Conservation (phyloP, 2,888 invertebrate genomes). For the Dorcus parallelipipedus region DNA sequence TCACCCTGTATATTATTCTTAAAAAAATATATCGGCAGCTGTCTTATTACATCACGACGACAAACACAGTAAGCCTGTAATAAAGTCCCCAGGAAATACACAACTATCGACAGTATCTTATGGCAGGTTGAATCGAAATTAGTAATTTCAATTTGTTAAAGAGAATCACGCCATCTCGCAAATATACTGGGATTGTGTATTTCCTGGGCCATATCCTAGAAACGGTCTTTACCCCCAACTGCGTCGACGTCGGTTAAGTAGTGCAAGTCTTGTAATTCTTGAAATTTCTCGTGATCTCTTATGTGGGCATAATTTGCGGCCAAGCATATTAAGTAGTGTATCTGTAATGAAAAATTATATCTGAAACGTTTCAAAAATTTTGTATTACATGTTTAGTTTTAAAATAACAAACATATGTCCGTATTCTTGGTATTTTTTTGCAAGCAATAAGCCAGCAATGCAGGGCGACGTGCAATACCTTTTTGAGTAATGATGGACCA, state of each 20-base stretch:
- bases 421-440: too few species aligned
- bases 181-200: slow-evolving; percentile 46
- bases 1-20: too few species aligned
- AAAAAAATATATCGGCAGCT: too few species aligned
- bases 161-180: slow-evolving; percentile 13
- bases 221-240: slow-evolving; percentile 78
- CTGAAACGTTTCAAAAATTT: too few species aligned
- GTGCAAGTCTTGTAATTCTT: slow-evolving; percentile 86
- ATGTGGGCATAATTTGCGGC: slow-evolving; percentile 95
- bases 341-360: slow-evolving; percentile 39
- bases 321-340: slow-evolving; percentile 92
- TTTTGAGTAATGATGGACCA: too few species aligned
- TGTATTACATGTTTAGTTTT: too few species aligned
- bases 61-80: too few species aligned
- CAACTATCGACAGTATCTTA: neutral
- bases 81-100: slow-evolving; percentile 25
- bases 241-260: slow-evolving; percentile 75
- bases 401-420: too few species aligned
- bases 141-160: neutral
- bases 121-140: too few species aligned
- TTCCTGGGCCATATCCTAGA: slow-evolving; percentile 78
- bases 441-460: too few species aligned
- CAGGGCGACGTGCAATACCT: too few species aligned
- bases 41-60: too few species aligned
- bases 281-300: slow-evolving; percentile 89